These are phyloP conservation scores for Thymelicus lineola DNA, from an alignment of 2,888 invertebrate species.

Conservation along the genomic window DNA sequence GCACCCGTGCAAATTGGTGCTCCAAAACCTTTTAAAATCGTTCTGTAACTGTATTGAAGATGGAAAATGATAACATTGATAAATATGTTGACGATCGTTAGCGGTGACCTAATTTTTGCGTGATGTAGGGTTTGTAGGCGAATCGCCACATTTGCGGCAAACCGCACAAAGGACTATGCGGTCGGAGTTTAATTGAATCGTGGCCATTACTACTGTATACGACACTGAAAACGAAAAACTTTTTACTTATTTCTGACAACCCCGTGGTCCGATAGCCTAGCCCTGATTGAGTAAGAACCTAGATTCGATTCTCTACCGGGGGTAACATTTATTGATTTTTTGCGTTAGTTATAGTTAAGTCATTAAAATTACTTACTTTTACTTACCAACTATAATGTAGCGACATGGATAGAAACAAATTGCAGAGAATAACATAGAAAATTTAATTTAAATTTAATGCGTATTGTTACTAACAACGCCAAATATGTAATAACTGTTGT, in stretches of 20 bases:
- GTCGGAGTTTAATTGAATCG: conserved; percentile 22
- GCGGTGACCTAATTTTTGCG: conserved; percentile 7
- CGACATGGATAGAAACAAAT: too few species aligned
- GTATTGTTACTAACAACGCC: too few species aligned
- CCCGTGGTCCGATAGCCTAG: too few species aligned
- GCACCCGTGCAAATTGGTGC: conserved; percentile 23
- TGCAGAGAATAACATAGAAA: too few species aligned
- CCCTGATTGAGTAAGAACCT: too few species aligned
- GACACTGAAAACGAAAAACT: conserved; percentile 5
- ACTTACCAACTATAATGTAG: too few species aligned
- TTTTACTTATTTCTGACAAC: not conserved
- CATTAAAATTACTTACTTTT: too few species aligned
- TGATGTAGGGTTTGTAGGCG: not conserved
- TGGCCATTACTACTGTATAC: conserved; percentile 7
- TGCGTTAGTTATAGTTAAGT: too few species aligned
- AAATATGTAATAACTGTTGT: too few species aligned
- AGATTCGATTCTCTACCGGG: too few species aligned
- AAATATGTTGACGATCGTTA: conserved; percentile 9
- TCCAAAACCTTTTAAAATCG: conserved; percentile 13
- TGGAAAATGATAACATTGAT: conserved; percentile 13
- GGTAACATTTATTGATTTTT: too few species aligned
- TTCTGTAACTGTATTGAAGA: not conserved
- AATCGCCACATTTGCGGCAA: conserved; percentile 3
- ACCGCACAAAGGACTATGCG: conserved; percentile 7
- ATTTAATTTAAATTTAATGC: too few species aligned